Base-by-base conservation (phyloP, 2,888 invertebrate species). In the Callosobruchus maculatus region DNA sequence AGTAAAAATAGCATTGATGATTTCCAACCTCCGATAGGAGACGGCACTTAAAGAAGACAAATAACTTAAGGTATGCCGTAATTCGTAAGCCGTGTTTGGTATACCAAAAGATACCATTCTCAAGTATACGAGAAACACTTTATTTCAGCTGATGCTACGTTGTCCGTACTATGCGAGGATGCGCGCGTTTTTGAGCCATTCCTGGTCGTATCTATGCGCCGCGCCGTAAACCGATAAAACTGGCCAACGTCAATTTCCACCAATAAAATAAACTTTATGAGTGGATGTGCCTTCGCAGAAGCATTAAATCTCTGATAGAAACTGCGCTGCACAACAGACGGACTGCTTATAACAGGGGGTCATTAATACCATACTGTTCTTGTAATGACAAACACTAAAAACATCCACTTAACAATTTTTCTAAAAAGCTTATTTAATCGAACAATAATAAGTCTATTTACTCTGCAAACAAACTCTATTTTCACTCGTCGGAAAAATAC, bases 231-330 rank as follows among this genome's bases (percentile, higher is more conserved):
- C 31, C 71, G 22, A 71, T 71, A 71, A 71, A 71, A 66, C 71
- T 71, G 21, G 71, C 49, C 66, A 71, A 66, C 71, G 66, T 71
- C 71, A 71, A 71, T 66, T 71, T 71, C 71, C 71, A 9, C 31
- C 71, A 21, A 71, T 71, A 71, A 71, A 71, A 31, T 22, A n/a
- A n/a, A 20, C 70, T 70, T 70, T 70, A 70, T 70, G 70, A 21
- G 20, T 20, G 70, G 31, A 26, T 30, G 18, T 49, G 13, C 70
- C 49, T 70, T 70, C 70, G 9, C 30, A 22, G 70, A 70, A 70
- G 30, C 70, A 26, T 70, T 70, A 70, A 70, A 70, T 71, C 71
- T 66, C 22, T 66, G 71, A 21, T 49, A 49, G 49, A 49, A 49
- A 49, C 4, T 49, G 49, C 49, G 26, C 7, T 4, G 26, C 26